These are phyloP conservation scores for Neotoxoptera formosana DNA, from an alignment of 1,140 invertebrate species.

Conservation along the genomic window DNA sequence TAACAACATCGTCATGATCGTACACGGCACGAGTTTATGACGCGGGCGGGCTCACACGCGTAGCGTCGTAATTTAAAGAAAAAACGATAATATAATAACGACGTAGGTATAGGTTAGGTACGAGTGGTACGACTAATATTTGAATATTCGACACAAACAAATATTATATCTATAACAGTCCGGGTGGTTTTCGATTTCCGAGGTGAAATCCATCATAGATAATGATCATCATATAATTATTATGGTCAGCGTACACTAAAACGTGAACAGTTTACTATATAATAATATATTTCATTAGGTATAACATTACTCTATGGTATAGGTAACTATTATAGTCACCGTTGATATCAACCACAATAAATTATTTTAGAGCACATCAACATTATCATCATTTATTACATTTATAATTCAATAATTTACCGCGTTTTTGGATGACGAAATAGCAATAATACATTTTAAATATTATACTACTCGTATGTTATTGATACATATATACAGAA, in stretches of 20 bases:
- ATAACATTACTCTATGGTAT: background rate
- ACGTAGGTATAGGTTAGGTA: background rate
- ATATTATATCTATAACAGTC: conserved; percentile 12
- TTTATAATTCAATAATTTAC: background rate
- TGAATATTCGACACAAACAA: background rate
- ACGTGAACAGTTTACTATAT: background rate
- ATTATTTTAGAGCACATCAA: background rate
- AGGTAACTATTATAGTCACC: background rate
- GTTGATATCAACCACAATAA: background rate
- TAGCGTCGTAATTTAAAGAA: background rate
- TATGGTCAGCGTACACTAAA: background rate
- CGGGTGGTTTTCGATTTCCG: background rate
- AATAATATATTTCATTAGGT: background rate
- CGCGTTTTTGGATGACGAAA: background rate
- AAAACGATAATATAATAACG: background rate
- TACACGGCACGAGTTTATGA: background rate
- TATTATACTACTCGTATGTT: background rate
- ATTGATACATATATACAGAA: background rate
- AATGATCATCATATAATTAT: background rate
- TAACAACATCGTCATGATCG: background rate
- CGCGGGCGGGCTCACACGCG: background rate
- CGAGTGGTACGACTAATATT: background rate
- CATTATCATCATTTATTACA: background rate
- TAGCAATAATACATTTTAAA: background rate
- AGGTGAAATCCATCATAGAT: background rate